Conservation (phyloP, 2,888 invertebrate genomes). For the Agrochola lychnidis region DNA sequence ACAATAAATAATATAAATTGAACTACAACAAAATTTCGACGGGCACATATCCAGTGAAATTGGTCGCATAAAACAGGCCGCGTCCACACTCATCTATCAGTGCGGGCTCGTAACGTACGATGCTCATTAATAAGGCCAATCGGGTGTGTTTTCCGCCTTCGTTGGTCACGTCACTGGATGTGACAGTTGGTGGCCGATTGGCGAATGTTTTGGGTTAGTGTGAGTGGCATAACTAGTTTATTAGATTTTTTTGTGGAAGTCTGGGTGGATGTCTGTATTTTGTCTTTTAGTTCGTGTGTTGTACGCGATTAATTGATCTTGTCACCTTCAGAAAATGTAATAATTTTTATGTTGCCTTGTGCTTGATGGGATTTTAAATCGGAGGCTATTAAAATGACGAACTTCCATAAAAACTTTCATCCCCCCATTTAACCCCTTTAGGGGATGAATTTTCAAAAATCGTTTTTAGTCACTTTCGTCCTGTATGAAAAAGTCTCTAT, state of each 20-base stretch:
- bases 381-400: background rate
- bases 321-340: background rate
- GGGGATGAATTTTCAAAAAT: too few relatives aligned
- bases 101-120: constrained; percentile 56
- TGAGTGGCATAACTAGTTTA: constrained; percentile 28
- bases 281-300: background rate
- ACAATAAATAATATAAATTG: constrained; percentile 3
- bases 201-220: constrained; percentile 28
- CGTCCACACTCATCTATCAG: constrained; percentile 57
- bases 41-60: constrained; percentile 21
- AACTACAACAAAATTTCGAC: constrained; percentile 21
- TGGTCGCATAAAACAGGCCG: constrained; percentile 26
- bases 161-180: constrained; percentile 47
- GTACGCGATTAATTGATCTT: background rate
- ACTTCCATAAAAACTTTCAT: background rate
- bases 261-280: background rate
- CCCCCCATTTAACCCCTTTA: background rate
- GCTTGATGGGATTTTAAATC: too few relatives aligned
- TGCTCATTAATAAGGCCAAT: constrained; percentile 68
- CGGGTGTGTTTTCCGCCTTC: constrained; percentile 58
- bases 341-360: background rate
- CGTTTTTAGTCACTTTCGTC: too few relatives aligned
- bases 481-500: too few relatives aligned
- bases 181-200: constrained; percentile 53
- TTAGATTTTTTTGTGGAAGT: background rate